Conservation (phyloP, 2,888 invertebrate species). For the Zaprionus bogoriensis region DNA sequence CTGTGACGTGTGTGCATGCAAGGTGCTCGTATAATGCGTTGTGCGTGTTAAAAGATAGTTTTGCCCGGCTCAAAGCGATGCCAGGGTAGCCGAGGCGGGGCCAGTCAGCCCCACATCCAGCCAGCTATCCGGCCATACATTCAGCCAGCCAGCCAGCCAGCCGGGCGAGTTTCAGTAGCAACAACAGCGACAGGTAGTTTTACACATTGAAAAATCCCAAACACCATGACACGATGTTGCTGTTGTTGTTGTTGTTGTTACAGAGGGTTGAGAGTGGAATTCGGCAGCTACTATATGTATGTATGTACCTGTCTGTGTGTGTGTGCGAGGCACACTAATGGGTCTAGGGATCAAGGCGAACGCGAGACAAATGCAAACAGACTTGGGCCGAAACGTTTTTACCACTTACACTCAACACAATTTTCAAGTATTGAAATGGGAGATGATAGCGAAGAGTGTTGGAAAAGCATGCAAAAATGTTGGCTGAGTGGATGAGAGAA, state of each 20-base stretch:
- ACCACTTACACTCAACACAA: slow-evolving; percentile 33
- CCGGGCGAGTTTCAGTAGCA: slow-evolving; percentile 58
- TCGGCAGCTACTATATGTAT: slow-evolving; percentile 42
- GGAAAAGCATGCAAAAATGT: neutral
- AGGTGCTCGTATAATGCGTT: slow-evolving; percentile 77
- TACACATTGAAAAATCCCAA: slow-evolving; percentile 77
- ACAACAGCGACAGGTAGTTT: slow-evolving; percentile 73
- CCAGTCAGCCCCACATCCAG: slow-evolving; percentile 25
- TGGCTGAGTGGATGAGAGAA: no score
- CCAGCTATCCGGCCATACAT: slow-evolving; percentile 28
- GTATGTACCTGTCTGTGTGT: slow-evolving; percentile 30
- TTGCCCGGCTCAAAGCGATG: slow-evolving; percentile 67
- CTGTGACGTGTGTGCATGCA: slow-evolving; percentile 69
- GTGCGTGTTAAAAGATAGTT: slow-evolving; percentile 79
- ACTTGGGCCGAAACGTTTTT: slow-evolving; percentile 43
- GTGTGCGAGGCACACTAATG: slow-evolving; percentile 65
- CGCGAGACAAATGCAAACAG: slow-evolving; percentile 74
- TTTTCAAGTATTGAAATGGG: neutral
- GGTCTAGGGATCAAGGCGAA: slow-evolving; percentile 75
- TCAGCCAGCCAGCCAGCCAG: slow-evolving; percentile 13
- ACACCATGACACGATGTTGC: slow-evolving; percentile 66
- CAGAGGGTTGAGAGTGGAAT: slow-evolving; percentile 34
- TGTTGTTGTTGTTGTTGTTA: slow-evolving; percentile 21
- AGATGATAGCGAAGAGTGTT: neutral
- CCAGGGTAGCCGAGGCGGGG: slow-evolving; percentile 42